These are phyloP conservation scores for Rotaria magnacalcarata DNA, from an alignment of 2,888 invertebrate species.

Conservation along the genomic window DNA sequence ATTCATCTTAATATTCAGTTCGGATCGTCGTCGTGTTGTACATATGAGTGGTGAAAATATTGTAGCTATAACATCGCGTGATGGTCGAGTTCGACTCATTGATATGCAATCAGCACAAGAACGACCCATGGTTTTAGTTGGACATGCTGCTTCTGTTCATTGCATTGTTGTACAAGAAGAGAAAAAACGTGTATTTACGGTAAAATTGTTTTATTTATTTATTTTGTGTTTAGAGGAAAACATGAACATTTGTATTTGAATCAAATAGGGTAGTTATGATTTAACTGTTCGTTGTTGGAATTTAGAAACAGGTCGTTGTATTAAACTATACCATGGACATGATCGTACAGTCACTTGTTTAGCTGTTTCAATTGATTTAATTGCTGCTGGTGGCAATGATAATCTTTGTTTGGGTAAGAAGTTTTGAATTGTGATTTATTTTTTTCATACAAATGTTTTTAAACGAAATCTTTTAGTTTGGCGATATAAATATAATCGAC, in stretches of 20 bases:
- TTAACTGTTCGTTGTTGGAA: constrained; percentile 52
- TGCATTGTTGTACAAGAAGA: constrained; percentile 54
- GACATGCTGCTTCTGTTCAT: constrained; percentile 58
- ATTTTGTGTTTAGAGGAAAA: constrained; percentile 53
- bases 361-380: constrained; percentile 51
- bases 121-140: constrained; percentile 48
- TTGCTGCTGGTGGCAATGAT: constrained; percentile 57
- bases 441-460: neutral
- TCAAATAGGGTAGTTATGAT: constrained; percentile 37
- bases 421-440: neutral
- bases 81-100: constrained; percentile 54
- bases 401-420: constrained; percentile 55
- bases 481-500: constrained; percentile 56
- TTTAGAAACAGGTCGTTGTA: constrained; percentile 55
- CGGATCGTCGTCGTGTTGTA: constrained; percentile 53
- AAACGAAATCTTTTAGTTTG: constrained; percentile 52
- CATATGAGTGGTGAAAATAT: constrained; percentile 55
- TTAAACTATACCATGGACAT: constrained; percentile 57
- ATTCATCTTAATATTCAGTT: constrained; percentile 48
- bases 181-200: constrained; percentile 47
- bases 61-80: constrained; percentile 55
- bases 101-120: constrained; percentile 52
- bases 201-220: constrained; percentile 9
- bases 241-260: neutral
- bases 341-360: constrained; percentile 53